Conservation (phyloP, 2,888 invertebrate species). For the Pteria penguin region DNA sequence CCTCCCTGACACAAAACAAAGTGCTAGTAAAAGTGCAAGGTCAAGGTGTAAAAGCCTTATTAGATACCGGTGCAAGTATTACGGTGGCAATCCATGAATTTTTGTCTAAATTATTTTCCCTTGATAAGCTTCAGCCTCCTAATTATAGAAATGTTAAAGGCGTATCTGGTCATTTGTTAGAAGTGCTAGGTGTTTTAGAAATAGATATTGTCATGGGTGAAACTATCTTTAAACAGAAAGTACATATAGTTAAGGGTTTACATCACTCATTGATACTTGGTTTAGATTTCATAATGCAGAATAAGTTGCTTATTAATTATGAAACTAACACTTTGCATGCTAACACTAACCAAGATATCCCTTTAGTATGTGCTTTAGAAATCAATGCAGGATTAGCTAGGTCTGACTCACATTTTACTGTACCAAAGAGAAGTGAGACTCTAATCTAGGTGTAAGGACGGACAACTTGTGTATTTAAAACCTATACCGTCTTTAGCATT, state of each 20-base stretch:
- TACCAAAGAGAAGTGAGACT: neutral
- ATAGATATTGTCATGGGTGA: slow-evolving; percentile 1
- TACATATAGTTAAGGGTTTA: slow-evolving; percentile 33
- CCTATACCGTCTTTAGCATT: neutral
- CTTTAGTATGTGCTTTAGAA: neutral
- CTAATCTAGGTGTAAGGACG: slow-evolving; percentile 2
- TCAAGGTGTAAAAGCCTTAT: neutral
- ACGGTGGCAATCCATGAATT: slow-evolving; percentile 7
- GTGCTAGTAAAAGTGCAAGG: neutral
- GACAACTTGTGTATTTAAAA: neutral
- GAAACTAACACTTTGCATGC: slow-evolving; percentile 11
- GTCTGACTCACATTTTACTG: neutral
- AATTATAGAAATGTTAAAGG: neutral
- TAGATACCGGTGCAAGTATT: slow-evolving; percentile 18
- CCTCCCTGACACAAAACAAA: neutral
- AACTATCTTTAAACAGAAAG: neutral
- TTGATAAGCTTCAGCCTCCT: neutral
- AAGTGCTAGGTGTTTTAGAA: neutral
- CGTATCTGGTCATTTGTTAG: slow-evolving; percentile 1
- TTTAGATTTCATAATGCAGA: slow-evolving; percentile 39
- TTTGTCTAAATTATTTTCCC: neutral
- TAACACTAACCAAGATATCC: neutral
- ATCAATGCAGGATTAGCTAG: slow-evolving; percentile 12
- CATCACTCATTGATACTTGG: slow-evolving; percentile 46
- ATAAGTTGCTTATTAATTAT: slow-evolving; percentile 38